Evolutionary conservation across 2,797 vertebrate genomes (phyloP).

Genomic region (Melanotaenia pygmaea): DNA sequence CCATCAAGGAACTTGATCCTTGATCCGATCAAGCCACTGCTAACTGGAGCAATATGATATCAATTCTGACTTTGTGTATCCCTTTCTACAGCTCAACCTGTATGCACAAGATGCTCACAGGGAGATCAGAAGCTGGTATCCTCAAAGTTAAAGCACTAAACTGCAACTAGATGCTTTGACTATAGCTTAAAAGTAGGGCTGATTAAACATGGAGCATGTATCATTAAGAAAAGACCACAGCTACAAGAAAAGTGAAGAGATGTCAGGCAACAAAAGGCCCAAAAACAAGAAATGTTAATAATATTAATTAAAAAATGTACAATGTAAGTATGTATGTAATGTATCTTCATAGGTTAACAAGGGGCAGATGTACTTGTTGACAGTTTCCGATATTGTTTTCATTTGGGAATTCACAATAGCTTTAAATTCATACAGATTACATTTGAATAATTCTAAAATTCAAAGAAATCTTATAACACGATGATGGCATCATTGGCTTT

Average conservation of each 20-base stretch:
- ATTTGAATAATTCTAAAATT: background rate
- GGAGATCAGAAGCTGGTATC: too few relatives aligned
- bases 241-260: background rate
- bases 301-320: too few relatives aligned
- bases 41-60: background rate
- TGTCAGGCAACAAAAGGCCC: too few relatives aligned
- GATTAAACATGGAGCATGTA: background rate
- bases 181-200: background rate
- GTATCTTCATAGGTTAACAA: too few relatives aligned
- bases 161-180: background rate
- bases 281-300: too few relatives aligned
- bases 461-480: background rate
- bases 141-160: background rate
- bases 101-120: background rate
- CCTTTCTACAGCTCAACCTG: background rate
- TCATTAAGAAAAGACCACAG: background rate
- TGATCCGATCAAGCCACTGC: background rate
- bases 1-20: conserved; percentile 23
- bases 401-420: conserved; percentile 3
- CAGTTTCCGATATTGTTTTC: background rate
- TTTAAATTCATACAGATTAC: background rate
- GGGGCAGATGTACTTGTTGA: too few relatives aligned
- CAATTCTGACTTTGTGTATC: background rate
- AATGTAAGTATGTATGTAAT: background rate
- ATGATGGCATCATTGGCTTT: background rate